These are phyloP conservation scores for Erythrolamprus reginae DNA, from an alignment of 2,113 vertebrate genomes.

Conservation along the genomic window DNA sequence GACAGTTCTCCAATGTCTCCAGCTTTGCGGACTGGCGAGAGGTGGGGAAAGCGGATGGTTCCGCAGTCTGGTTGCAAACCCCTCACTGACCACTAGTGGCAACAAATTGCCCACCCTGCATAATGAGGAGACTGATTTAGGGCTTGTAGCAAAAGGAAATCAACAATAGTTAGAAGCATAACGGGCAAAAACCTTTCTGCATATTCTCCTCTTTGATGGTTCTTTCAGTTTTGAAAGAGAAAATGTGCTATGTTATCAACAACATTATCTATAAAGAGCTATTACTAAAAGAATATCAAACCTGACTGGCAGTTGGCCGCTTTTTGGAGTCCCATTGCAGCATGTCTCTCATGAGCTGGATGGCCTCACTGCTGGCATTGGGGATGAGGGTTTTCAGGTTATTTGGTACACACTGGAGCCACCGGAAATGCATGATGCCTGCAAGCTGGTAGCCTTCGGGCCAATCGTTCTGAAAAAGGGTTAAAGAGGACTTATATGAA, in stretches of 20 bases:
- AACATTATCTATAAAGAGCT: not conserved
- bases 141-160: not conserved
- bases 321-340: conserved; percentile 82
- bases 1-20: too few relatives aligned
- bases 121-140: not conserved
- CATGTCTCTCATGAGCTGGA: conserved; percentile 81
- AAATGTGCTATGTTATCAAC: too few relatives aligned
- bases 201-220: not conserved
- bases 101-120: not conserved
- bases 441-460: conserved; percentile 81
- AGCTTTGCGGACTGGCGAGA: too few relatives aligned
- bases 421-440: conserved; percentile 74
- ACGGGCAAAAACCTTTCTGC: not conserved
- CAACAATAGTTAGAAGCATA: not conserved
- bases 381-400: conserved; percentile 78
- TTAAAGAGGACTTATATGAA: not conserved
- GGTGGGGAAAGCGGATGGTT: not conserved
- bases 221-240: not conserved
- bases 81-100: not conserved
- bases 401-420: conserved; percentile 77
- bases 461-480: conserved; percentile 73
- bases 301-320: conserved; percentile 77
- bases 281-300: conserved; percentile 45
- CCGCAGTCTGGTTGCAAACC: not conserved
- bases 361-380: conserved; percentile 74